Percentiles rank a stretch among this genome's conserved stretches.
These are phyloP conservation scores for Spodoptera picta DNA, from an alignment of 2,888 invertebrate genomes.

Conservation along the genomic window DNA sequence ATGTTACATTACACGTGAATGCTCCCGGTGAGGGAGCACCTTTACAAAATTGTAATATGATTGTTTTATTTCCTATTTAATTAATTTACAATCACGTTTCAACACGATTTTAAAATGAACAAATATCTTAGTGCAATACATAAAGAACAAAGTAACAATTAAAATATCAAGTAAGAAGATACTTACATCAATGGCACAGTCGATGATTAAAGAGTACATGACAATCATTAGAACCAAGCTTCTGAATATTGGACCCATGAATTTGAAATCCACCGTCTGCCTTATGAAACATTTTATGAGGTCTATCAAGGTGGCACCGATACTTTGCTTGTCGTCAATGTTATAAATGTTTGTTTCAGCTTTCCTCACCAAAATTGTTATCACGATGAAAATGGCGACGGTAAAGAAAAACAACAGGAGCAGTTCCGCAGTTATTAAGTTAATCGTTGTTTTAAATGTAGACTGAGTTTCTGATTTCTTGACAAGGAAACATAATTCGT, in stretches of 20 bases:
- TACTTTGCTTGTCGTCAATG: constrained; percentile 62
- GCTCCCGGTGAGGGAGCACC: too few species aligned
- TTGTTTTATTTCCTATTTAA: too few species aligned
- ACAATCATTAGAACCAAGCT: constrained; percentile 72
- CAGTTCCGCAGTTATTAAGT: constrained; percentile 73
- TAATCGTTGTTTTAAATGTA: constrained; percentile 79
- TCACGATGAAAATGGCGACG: constrained; percentile 64
- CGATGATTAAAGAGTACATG: constrained; percentile 79
- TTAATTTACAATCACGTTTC: too few species aligned
- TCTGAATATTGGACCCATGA: constrained; percentile 77
- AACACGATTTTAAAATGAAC: too few species aligned
- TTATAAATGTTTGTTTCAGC: constrained; percentile 70
- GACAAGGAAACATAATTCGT: constrained; percentile 88
- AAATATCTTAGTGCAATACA: too few species aligned
- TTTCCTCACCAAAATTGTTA: constrained; percentile 69
- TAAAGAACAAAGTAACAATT: too few species aligned
- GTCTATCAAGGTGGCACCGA: constrained; percentile 70
- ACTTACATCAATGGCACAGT: constrained; percentile 84
- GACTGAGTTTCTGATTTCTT: constrained; percentile 85
- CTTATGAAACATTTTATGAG: constrained; percentile 80
- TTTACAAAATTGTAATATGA: too few species aligned
- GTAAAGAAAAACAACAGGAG: constrained; percentile 70
- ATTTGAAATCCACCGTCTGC: constrained; percentile 79
- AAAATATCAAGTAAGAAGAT: constrained; percentile 9
- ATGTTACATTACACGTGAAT: too few species aligned